A percentile compares a stretch with the other conserved stretches of the same genome.
These are phyloP conservation scores for Omphaloscelis lunosa DNA, from an alignment of 2,888 invertebrate genomes.

Conservation along the genomic window DNA sequence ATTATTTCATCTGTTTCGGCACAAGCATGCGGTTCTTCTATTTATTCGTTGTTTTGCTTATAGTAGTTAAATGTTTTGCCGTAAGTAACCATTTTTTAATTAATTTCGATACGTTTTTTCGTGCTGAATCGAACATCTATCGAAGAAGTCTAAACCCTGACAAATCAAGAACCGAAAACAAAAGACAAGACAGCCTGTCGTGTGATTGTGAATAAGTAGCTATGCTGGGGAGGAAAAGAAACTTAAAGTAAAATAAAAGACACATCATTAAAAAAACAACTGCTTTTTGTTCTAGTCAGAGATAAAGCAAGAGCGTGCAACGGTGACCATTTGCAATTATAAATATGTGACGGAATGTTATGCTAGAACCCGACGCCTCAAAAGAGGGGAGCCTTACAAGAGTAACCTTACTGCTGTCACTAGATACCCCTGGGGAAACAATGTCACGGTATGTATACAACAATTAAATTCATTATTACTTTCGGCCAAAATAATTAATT, in stretches of 20 bases:
- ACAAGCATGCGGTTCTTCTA: not conserved
- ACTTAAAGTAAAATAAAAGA: not conserved
- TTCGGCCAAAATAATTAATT: not conserved
- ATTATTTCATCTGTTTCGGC: not conserved
- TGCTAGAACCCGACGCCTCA: constrained; percentile 29
- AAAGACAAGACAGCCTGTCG: not conserved
- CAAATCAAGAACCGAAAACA: not conserved
- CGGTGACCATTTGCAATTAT: constrained; percentile 10
- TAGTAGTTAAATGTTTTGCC: not conserved
- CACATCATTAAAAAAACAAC: not conserved
- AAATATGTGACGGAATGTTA: constrained; percentile 28
- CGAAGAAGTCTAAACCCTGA: not conserved
- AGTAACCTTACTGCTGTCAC: constrained; percentile 31
- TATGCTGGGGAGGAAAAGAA: not conserved
- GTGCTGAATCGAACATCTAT: too few relatives aligned
- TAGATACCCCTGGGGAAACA: constrained; percentile 27
- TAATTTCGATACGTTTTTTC: not conserved
- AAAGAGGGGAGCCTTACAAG: constrained; percentile 42
- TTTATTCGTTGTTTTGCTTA: not conserved
- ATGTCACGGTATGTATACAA: constrained; percentile 53
- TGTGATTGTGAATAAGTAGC: not conserved
- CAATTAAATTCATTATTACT: not conserved
- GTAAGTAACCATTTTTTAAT: constrained; percentile 22
- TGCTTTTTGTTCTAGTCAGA: constrained; percentile 7
- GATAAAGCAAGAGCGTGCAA: constrained; percentile 26